A percentile compares a stretch with the other conserved stretches of the same genome.
phyloP scores from a whole-genome alignment of 2,888 invertebrate genomes.

The Phrixothrix hirtus region DNA sequence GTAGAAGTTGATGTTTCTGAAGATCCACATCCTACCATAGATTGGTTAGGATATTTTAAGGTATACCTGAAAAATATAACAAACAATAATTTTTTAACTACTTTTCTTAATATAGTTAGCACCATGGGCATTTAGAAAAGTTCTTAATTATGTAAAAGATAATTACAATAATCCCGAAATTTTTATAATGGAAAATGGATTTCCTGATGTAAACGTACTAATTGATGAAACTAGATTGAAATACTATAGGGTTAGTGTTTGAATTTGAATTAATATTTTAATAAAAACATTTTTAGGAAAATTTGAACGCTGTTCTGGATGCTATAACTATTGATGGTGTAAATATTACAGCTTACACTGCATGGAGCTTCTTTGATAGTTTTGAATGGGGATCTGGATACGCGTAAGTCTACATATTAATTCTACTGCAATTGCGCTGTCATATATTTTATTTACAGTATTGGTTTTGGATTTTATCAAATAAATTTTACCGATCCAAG shows the following conservation, averaged over 20 bases:
- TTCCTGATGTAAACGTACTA: conserved; percentile 56
- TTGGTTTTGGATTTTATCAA: conserved; percentile 25
- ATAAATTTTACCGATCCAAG: conserved; percentile 18
- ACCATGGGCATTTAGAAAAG: conserved; percentile 63
- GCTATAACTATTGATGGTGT: conserved; percentile 53
- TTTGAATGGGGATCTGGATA: conserved; percentile 63
- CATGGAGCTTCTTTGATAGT: conserved; percentile 67
- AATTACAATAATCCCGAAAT: conserved; percentile 58
- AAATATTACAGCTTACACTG: conserved; percentile 61
- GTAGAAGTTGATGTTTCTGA: not conserved
- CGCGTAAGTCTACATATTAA: not conserved
- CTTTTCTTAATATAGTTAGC: conserved; percentile 55
- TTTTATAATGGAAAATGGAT: conserved; percentile 64
- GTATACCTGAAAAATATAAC: not conserved
- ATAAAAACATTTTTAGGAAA: conserved; percentile 29
- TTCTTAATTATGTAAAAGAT: conserved; percentile 57
- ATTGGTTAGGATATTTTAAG: not conserved
- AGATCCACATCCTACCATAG: not conserved
- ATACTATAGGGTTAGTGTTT: conserved; percentile 44
- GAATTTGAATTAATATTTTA: not conserved
- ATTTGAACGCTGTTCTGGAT: conserved; percentile 38
- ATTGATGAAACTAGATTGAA: conserved; percentile 57
- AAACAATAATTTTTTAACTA: not conserved
- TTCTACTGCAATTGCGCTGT: not conserved
- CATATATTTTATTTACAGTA: conserved; percentile 2